Base-by-base conservation (phyloP, 2,113 vertebrate genomes). In the Tragelaphus buxtoni region DNA sequence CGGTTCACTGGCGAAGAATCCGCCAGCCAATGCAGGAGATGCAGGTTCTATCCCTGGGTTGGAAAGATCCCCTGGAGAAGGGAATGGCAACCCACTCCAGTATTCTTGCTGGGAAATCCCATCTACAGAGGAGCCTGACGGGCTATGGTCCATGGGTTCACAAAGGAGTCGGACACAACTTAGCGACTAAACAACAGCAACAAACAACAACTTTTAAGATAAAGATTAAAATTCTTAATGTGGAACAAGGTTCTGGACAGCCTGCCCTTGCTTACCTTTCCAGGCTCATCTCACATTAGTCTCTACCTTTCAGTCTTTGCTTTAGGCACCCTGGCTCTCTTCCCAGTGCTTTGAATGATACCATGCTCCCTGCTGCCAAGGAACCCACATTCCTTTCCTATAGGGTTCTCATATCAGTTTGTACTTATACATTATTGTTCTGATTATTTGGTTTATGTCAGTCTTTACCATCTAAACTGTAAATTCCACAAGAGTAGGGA, bases 191-290 rank as follows among this genome's bases (percentile, higher is more conserved):
- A 74, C 39, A 72, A 72, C 35, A 72, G 35, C 18, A 72, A 72
- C 61, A 65, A n/a, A 65, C 61, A 63, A 63, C 9, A 42, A 42
- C 22, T 74, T 42, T 74, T 42, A 80, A 80, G 42, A 91, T 83
- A 88, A 92, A 92, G 63, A 92, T 51, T 82, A 88, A 88, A 81
- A 92, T 47, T 81, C 51, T 88, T 87, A 72, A 80, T 20, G 74
- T 56, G 10, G 85, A 7, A 8, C 42, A 63, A 87, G n/a, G 28
- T 60, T 95, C n/a, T 81, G 89, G 53, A n/a, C 74, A 39, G 63
- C 82, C 9, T 39, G 39, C 65, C 53, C 35, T 87, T 53, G 42
- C n/a, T 77, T 81, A 61, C 47, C 18, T 92, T 69, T 88, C 84
- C 26, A 89, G 65, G 10, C 56, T 77, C 32, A 55, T 84, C 47